Percentiles rank a stretch among this genome's conserved stretches.
phyloP scores from a whole-genome alignment of 2,113 vertebrate species.

The Mugil cephalus region DNA sequence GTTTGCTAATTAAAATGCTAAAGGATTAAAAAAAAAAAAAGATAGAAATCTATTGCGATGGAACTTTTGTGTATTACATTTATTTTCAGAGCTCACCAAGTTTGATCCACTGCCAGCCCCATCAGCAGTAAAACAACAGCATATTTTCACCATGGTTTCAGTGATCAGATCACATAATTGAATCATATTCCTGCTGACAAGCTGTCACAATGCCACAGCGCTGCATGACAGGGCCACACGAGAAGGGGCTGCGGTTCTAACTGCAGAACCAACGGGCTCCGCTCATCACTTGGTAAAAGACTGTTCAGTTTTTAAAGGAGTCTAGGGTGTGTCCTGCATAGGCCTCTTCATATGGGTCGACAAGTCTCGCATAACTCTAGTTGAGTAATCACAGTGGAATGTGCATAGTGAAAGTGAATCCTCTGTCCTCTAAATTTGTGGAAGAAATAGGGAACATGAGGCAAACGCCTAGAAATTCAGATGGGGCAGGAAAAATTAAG shows the following conservation, averaged over 20 bases:
- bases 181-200: slow-evolving; percentile 72
- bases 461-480: not conserved
- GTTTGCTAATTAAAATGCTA: too few species aligned
- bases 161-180: slow-evolving; percentile 71
- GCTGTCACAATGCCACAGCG: slow-evolving; percentile 21
- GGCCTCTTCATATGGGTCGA: not conserved
- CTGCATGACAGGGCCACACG: slow-evolving; percentile 11
- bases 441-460: not conserved
- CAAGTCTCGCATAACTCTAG: slow-evolving; percentile 6
- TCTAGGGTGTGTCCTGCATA: slow-evolving; percentile 39
- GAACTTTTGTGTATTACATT: not conserved
- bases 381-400: slow-evolving; percentile 30
- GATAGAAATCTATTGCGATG: not conserved
- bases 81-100: not conserved
- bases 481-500: not conserved
- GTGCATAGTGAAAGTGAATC: slow-evolving; percentile 43
- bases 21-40: not conserved
- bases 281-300: not conserved
- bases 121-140: slow-evolving; percentile 21
- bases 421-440: slow-evolving; percentile 33
- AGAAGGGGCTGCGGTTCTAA: not conserved
- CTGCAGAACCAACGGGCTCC: not conserved
- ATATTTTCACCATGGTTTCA: slow-evolving; percentile 12
- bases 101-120: not conserved
- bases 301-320: not conserved